These are phyloP conservation scores for Parthenolecanium corni DNA, from an alignment of 2,888 invertebrate genomes.

Conservation along the genomic window DNA sequence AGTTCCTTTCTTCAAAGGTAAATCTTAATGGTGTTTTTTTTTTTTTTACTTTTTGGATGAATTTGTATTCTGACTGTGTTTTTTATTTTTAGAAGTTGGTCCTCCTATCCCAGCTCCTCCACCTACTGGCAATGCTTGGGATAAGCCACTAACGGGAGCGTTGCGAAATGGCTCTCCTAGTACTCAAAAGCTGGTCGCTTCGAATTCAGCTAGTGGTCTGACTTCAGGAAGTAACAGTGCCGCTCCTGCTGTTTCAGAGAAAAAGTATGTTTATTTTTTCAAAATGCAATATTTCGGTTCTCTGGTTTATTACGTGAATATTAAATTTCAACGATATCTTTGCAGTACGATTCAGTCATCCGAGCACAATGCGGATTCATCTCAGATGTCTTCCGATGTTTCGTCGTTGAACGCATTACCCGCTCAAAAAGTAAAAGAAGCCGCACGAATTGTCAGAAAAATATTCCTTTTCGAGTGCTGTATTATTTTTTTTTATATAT, in stretches of 20 bases:
- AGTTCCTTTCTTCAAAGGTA: constrained; percentile 12
- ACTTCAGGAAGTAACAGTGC: neutral
- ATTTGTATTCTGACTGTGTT: neutral
- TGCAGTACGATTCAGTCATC: no score
- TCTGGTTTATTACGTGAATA: no score
- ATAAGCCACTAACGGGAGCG: constrained; percentile 64
- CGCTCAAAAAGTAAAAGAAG: neutral
- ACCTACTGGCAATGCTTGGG: constrained; percentile 73
- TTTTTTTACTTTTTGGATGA: neutral
- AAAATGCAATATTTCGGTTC: no score
- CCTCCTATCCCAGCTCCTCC: constrained; percentile 46
- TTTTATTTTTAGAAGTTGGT: constrained; percentile 1
- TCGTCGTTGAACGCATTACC: no score
- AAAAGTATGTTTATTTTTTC: neutral
- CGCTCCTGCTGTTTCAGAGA: neutral
- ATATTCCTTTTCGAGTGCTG: no score
- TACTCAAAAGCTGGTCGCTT: neutral
- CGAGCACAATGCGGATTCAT: no score
- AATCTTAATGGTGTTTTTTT: neutral
- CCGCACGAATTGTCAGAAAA: no score
- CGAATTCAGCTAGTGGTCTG: neutral
- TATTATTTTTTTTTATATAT: neutral
- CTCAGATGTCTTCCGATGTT: no score
- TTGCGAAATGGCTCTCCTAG: constrained; percentile 47
- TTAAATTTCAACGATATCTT: no score